A percentile compares a stretch with the other conserved stretches of the same genome.
These are phyloP conservation scores for Lethenteron reissneri DNA, from an alignment of 2,113 vertebrate genomes.

Conservation along the genomic window DNA sequence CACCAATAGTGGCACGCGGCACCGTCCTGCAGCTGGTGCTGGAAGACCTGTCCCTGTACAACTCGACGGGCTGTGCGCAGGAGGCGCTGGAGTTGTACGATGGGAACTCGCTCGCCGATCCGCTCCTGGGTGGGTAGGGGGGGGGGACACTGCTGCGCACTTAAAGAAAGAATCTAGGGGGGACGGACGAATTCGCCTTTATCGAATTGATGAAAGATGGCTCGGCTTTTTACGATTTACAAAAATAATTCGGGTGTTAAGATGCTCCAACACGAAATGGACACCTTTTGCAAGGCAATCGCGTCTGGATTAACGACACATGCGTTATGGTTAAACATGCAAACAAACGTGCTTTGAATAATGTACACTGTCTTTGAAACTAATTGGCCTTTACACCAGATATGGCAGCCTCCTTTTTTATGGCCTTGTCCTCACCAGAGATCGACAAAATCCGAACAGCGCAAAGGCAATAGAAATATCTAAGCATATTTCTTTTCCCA, in stretches of 20 bases:
- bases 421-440: background rate
- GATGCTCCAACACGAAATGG: background rate
- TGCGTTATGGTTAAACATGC: no score
- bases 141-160: background rate
- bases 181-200: background rate
- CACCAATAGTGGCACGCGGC: no score
- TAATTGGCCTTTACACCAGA: background rate
- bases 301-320: background rate
- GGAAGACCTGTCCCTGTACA: constrained; percentile 1
- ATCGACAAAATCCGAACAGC: background rate
- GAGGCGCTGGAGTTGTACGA: background rate
- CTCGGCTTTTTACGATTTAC: background rate
- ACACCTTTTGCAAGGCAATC: background rate
- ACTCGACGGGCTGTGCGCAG: background rate
- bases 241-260: background rate
- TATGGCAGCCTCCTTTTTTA: background rate
- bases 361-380: background rate
- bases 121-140: background rate
- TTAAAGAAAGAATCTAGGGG: background rate
- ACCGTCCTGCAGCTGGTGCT: background rate
- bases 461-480: background rate
- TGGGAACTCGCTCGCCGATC: background rate
- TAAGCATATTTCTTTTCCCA: background rate
- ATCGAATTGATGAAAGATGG: background rate
- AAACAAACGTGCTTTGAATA: background rate